Conservation (phyloP, 2,888 invertebrate genomes). For the Rhagophthalmus giganteus region DNA sequence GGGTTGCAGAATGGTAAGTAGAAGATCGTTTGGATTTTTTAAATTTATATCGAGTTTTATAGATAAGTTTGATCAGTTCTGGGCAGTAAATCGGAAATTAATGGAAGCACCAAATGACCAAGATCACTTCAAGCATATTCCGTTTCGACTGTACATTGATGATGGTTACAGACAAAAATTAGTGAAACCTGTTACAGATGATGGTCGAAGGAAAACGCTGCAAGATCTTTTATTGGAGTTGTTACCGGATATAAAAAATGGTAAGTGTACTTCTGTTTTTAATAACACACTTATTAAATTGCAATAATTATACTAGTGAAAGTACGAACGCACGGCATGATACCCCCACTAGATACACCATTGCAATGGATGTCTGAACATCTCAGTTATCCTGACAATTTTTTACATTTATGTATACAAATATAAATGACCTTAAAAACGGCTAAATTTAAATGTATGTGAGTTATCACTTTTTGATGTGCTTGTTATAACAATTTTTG, state of each 20-base stretch:
- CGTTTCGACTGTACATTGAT: slow-evolving; percentile 79
- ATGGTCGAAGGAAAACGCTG: slow-evolving; percentile 73
- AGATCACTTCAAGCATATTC: slow-evolving; percentile 86
- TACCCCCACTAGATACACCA: slow-evolving; percentile 84
- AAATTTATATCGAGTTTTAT: not conserved
- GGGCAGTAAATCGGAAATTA: slow-evolving; percentile 93
- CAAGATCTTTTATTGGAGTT: slow-evolving; percentile 71
- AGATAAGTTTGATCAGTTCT: slow-evolving; percentile 99
- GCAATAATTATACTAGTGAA: slow-evolving; percentile 59
- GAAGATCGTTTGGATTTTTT: not conserved
- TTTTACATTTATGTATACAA: slow-evolving; percentile 77
- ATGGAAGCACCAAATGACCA: slow-evolving; percentile 85
- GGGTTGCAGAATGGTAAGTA: slow-evolving; percentile 85
- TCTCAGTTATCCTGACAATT: slow-evolving; percentile 97
- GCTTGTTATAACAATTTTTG: not conserved
- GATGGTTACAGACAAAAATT: slow-evolving; percentile 75
- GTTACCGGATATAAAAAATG: slow-evolving; percentile 63
- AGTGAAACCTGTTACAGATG: slow-evolving; percentile 73
- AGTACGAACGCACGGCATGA: slow-evolving; percentile 86
- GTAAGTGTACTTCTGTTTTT: slow-evolving; percentile 42
- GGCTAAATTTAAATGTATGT: not conserved
- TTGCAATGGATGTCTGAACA: slow-evolving; percentile 98
- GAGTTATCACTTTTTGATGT: not conserved
- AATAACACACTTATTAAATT: not conserved
- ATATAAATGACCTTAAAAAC: slow-evolving; percentile 4